phyloP scores from a whole-genome alignment of 2,888 invertebrate genomes.

The Trichacis sp. region DNA sequence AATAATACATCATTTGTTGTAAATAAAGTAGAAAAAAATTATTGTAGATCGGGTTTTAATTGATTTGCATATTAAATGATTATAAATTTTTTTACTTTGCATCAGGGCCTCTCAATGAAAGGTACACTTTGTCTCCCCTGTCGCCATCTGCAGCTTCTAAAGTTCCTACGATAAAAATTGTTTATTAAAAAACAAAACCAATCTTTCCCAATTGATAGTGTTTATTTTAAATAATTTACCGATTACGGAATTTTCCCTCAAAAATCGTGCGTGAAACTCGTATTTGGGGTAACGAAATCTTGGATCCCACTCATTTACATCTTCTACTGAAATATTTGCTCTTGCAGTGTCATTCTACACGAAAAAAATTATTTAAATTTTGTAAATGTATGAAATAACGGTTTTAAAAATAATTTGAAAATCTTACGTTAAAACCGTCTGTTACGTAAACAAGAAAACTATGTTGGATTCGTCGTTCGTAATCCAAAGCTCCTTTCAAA shows the following conservation, averaged over 20 bases:
- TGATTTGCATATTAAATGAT: no score
- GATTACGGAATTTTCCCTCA: conserved; percentile 61
- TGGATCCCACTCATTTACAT: conserved; percentile 95
- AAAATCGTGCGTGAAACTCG: conserved; percentile 74
- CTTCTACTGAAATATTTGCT: conserved; percentile 83
- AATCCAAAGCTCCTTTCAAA: conserved; percentile 81
- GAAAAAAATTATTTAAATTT: no score
- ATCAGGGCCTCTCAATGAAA: conserved; percentile 80
- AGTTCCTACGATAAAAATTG: conserved; percentile 74
- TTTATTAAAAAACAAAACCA: no score
- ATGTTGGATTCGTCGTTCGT: conserved; percentile 79
- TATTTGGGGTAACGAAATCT: conserved; percentile 89
- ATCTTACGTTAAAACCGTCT: conserved; percentile 78
- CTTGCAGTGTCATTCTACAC: conserved; percentile 88
- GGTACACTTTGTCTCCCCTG: conserved; percentile 78
- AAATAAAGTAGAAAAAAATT: no score
- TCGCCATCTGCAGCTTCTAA: conserved; percentile 92
- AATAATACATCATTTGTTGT: no score
- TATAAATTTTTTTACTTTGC: conserved; percentile 72
- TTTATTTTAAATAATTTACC: no score
- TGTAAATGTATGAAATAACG: not conserved
- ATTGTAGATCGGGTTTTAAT: not conserved
- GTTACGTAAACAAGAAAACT: conserved; percentile 85
- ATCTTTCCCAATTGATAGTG: no score
- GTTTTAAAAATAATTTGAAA: no score